Base-by-base conservation (phyloP, 2,888 invertebrate genomes). In the Mesopsocus fuscifrons region DNA sequence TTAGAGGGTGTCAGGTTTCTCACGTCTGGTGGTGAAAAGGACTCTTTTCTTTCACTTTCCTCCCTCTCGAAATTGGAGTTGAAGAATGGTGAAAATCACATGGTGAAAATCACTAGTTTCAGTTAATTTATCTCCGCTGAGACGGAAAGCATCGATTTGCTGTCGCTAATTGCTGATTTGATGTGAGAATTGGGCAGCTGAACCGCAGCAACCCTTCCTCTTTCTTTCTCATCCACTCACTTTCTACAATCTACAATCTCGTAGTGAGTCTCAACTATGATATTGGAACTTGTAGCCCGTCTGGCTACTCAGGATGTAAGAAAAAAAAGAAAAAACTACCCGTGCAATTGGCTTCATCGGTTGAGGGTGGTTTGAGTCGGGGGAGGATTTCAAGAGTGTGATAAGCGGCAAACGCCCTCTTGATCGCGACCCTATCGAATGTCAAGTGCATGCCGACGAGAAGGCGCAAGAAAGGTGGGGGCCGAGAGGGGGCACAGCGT, bases 401-500 rank as follows among this genome's bases (percentile, higher is more conserved):
- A 33, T 30, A 38, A 22, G 41, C 44, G 33, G 41, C 41, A 40
- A 6, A 26, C 8, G 8, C 26, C 26, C 26, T 26, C 26, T 26
- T 26, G 26, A 26, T 26, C 26, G 26, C 8, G 26, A 11, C 26
- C 26, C 26, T 26, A 26, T 26, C 11, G 11, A 26, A 26, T 26
- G 26, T 11, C 26, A 26, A 26, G 26, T 26, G 26, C 26, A 26
- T n/a, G n/a, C n/a, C n/a, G n/a, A 11, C 26, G 26, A 11, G 8
- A 26, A 11, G 26, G 26, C 8, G 6, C 11, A 11, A 26, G 40
- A 38, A 26, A 22, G 30, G 18, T 18, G 26, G 43, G 26, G 42
- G 30, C 33, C 23, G 34, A 34, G 45, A 41, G 22, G 43, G 38
- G 38, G 49, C 45, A 46, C 49, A 50, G 49, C 47, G 46, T 42